Base-by-base conservation (phyloP, 2,888 invertebrate species). In the Cacoxenus indagator region DNA sequence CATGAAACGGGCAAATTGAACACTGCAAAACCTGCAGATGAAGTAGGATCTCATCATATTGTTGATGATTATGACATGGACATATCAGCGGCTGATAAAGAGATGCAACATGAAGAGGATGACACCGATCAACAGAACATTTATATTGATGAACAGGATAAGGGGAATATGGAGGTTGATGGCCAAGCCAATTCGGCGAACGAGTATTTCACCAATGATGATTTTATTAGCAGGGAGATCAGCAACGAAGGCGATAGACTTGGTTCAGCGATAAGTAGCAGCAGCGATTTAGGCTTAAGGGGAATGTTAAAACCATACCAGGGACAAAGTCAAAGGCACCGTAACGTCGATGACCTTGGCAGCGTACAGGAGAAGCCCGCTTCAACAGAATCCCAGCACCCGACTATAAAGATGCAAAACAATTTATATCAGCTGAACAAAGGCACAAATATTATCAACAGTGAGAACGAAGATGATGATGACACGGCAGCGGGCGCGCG, bases 131-230 rank as follows among this genome's bases (percentile, higher is more conserved):
- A 70, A 70, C 66, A 59, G 45, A 29, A 69, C 2, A 81, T 82
- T 62, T 81, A 81, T 29, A 80, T 81, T 59, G 81, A 82, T 64
- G 82, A 82, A 45, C 73, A 75, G 48, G 78, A 81, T 27, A 73
- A 73, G 26, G 64, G 71, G 51, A 69, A 55, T 43, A 45, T 57
- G 1, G 37, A 64, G 27, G 8, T 26, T 9, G n/a, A 55, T 3
- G 55, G 17, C 11, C 14, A 27, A 2, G 26, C 26, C 14, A 55
- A 26, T 26, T n/a, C 55, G 55, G 3, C 26, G n/a, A 11, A 9
- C 17, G 17, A 59, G 5, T 59, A 31, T 17, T 59, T 59, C 9
- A 31, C 1, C 19, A 22, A 24, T n/a, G 61, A 43, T 45, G 43
- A 59, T 6, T 31, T 31, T 6, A 31, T 31, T 19, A 59, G 37